phyloP scores from a whole-genome alignment of 2,888 invertebrate species.

The Andrena minutula region DNA sequence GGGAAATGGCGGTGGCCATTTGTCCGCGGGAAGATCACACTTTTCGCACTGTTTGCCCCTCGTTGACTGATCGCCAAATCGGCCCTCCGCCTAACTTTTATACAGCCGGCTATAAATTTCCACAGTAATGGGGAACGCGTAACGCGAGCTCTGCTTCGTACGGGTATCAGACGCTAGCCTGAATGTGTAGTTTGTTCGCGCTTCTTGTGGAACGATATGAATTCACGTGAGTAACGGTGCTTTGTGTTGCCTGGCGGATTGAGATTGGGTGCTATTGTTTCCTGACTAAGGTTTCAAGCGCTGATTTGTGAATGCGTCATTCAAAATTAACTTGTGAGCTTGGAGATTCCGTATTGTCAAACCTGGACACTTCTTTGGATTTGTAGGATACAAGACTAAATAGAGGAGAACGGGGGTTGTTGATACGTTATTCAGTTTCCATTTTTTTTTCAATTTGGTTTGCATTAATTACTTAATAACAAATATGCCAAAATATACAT shows the following conservation, averaged over 20 bases:
- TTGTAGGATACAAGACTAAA: no score
- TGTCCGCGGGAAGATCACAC: constrained; percentile 52
- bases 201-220: background rate
- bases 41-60: constrained; percentile 47
- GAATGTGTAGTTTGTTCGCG: background rate
- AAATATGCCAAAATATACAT: no score
- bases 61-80: constrained; percentile 54
- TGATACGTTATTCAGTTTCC: no score
- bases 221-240: background rate
- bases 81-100: constrained; percentile 45
- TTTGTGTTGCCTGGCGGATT: background rate
- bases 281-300: background rate
- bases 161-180: background rate
- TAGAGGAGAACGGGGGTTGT: no score
- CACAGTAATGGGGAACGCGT: background rate
- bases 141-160: background rate
- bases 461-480: no score
- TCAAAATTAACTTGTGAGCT: background rate
- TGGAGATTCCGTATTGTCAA: background rate
- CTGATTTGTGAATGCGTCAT: background rate
- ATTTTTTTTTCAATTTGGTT: no score
- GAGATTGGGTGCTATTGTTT: background rate
- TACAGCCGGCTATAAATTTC: constrained; percentile 36
- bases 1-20: constrained; percentile 59
- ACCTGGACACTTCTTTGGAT: background rate